phyloP scores from a whole-genome alignment of 2,888 invertebrate species.

The Scaptomyza parva region DNA sequence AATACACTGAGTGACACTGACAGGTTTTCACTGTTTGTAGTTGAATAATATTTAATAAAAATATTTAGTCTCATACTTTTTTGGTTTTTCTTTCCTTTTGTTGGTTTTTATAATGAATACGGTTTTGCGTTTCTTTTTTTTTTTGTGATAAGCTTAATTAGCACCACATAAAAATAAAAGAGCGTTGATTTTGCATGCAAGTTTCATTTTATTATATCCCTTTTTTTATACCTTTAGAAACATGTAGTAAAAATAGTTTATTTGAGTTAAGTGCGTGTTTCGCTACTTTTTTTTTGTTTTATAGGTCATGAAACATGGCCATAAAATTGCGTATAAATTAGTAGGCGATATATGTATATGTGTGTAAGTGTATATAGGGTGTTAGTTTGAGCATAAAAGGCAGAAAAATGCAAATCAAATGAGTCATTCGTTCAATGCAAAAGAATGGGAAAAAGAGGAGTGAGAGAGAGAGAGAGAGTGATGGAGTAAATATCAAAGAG shows the following conservation, averaged over 20 bases:
- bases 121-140: conserved; percentile 43
- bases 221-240: background rate
- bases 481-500: background rate
- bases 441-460: too few species aligned
- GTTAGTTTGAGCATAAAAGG: conserved; percentile 33
- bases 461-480: background rate
- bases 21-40: conserved; percentile 63
- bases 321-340: conserved; percentile 31
- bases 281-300: conserved; percentile 23
- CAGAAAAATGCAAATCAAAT: conserved; percentile 15
- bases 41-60: conserved; percentile 48
- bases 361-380: conserved; percentile 17
- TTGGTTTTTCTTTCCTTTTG: background rate
- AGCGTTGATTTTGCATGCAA: conserved; percentile 29
- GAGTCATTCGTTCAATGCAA: background rate
- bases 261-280: conserved; percentile 30
- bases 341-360: background rate
- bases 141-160: conserved; percentile 69
- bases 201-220: conserved; percentile 3
- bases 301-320: conserved; percentile 31
- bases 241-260: conserved; percentile 16
- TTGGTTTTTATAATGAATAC: conserved; percentile 33
- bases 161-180: conserved; percentile 50
- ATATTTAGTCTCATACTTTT: conserved; percentile 41
- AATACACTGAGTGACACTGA: conserved; percentile 65